Evolutionary conservation across 1,140 invertebrate genomes (phyloP).

Genomic region (Thaumetopoea pityocampa): DNA sequence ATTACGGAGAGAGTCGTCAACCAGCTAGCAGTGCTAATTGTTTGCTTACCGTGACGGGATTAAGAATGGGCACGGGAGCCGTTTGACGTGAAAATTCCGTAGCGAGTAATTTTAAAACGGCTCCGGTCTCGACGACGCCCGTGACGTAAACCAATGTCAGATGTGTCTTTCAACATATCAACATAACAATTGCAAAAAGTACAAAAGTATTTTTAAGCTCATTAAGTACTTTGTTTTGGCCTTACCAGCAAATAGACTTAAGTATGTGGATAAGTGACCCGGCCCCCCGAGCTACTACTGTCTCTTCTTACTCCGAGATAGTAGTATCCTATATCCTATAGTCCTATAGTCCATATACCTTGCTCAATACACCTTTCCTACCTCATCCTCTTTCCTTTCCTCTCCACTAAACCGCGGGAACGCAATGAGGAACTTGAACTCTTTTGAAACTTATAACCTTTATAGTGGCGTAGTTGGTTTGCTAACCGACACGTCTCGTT

Average conservation of each 20-base stretch:
- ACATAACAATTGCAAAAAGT: not conserved
- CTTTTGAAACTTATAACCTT: too few species aligned
- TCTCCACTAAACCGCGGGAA: too few species aligned
- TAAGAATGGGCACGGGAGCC: slow-evolving; percentile 16
- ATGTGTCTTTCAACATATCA: slow-evolving; percentile 16
- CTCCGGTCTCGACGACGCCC: slow-evolving; percentile 25
- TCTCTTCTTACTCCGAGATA: too few species aligned
- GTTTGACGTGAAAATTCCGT: slow-evolving; percentile 18
- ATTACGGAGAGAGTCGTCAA: not conserved
- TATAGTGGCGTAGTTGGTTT: too few species aligned
- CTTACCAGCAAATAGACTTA: not conserved
- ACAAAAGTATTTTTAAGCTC: not conserved
- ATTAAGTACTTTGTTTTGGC: slow-evolving; percentile 8
- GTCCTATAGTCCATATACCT: too few species aligned
- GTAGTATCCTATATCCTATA: too few species aligned
- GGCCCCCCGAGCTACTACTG: too few species aligned
- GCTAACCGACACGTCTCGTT: too few species aligned
- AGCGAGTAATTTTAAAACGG: slow-evolving; percentile 33
- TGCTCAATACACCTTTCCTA: too few species aligned
- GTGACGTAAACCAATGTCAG: slow-evolving; percentile 32
- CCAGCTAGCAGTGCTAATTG: slow-evolving; percentile 6
- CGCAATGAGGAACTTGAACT: too few species aligned
- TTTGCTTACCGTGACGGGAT: slow-evolving; percentile 7
- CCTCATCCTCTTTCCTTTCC: too few species aligned
- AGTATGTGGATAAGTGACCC: too few species aligned